Evolutionary conservation across 2,113 vertebrate species (phyloP).

Genomic region (Siniperca chuatsi): DNA sequence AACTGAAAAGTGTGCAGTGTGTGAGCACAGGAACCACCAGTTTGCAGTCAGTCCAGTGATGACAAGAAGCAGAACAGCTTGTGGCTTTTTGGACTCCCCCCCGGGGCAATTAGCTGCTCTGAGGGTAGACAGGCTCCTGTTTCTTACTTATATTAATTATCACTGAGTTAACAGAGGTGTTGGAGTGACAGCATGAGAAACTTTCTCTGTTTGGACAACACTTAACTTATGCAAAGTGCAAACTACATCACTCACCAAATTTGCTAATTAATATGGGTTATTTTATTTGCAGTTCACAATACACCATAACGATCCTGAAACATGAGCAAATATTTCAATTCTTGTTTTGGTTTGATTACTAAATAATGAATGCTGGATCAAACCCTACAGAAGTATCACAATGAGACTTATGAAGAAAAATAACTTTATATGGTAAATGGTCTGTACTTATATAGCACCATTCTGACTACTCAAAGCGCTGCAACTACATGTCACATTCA

Average conservation of each 20-base stretch:
- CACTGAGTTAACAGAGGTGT: conserved; percentile 8
- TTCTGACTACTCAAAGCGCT: too few species aligned
- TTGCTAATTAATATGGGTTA: not conserved
- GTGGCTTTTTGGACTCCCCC: conserved; percentile 35
- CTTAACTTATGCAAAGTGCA: not conserved
- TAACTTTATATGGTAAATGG: too few species aligned
- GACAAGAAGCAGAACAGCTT: conserved; percentile 45
- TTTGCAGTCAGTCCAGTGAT: conserved; percentile 15
- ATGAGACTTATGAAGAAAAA: not conserved
- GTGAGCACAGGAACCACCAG: not conserved
- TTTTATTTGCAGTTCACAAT: not conserved
- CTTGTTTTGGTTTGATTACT: not conserved
- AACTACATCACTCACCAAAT: not conserved
- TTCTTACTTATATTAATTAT: conserved; percentile 32
- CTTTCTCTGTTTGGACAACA: not conserved
- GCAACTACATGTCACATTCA: too few species aligned
- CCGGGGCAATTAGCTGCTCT: conserved; percentile 32
- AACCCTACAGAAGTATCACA: not conserved
- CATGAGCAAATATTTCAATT: not conserved
- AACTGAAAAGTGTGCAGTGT: not conserved
- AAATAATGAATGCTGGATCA: not conserved
- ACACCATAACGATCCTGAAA: not conserved
- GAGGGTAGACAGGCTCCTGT: conserved; percentile 18
- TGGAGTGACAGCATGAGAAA: conserved; percentile 6
- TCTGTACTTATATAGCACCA: too few species aligned